Percentiles rank a stretch among this genome's conserved stretches.
These are phyloP conservation scores for Sylvia borin DNA, from an alignment of 2,797 vertebrate genomes.

Conservation along the genomic window DNA sequence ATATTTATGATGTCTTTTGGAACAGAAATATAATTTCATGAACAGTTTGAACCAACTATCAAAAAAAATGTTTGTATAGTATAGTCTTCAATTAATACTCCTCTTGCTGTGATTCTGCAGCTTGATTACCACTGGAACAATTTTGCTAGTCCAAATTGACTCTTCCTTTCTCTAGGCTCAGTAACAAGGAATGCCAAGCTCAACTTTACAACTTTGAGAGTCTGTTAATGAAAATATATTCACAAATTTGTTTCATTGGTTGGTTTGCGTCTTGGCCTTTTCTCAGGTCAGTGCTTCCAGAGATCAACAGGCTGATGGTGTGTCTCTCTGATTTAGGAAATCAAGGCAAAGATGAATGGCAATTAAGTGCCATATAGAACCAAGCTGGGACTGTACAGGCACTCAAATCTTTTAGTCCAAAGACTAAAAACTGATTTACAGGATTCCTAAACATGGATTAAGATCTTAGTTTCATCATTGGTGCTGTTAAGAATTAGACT, in stretches of 20 bases:
- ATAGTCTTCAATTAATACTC: not conserved
- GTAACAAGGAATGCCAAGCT: not conserved
- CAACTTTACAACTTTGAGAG: not conserved
- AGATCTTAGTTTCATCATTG: not conserved
- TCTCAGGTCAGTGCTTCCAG: not conserved
- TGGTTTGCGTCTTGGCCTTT: not conserved
- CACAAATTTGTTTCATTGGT: not conserved
- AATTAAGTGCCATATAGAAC: not conserved
- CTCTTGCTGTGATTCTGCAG: not conserved
- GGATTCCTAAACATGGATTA: not conserved
- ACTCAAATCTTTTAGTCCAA: rapidly evolving
- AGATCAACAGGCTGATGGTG: not conserved
- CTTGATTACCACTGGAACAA: not conserved
- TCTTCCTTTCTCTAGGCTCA: not conserved
- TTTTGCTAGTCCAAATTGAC: not conserved
- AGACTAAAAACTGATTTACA: not conserved
- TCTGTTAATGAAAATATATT: not conserved
- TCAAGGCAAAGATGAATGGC: not conserved
- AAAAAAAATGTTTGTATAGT: not conserved
- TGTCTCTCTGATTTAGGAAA: not conserved
- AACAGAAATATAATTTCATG: not conserved
- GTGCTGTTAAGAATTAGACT: not conserved
- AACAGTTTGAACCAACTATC: not conserved
- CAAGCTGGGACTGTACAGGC: not conserved
- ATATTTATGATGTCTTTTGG: not conserved